A percentile compares a stretch with the other conserved stretches of the same genome.
Conservation (phyloP, 2,113 vertebrate genomes). For the Sinocyclocheilus anshuiensis region DNA sequence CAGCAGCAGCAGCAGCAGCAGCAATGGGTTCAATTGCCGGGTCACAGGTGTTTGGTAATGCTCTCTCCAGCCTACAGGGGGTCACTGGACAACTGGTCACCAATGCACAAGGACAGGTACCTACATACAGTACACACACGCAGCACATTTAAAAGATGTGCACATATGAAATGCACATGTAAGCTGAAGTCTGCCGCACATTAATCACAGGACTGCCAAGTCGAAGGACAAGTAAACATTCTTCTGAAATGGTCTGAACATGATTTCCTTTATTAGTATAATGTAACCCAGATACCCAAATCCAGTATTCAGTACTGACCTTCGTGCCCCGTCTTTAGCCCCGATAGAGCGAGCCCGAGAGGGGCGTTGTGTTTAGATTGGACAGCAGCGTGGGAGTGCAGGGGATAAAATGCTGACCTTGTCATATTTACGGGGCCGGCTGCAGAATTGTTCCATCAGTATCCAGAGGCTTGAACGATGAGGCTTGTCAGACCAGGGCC, state of each 20-base stretch:
- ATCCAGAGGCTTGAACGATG: slow-evolving; percentile 97
- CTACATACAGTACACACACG: not conserved
- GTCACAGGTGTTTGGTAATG: slow-evolving; percentile 93
- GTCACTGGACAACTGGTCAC: slow-evolving; percentile 97
- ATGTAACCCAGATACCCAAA: not conserved
- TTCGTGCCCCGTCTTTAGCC: slow-evolving; percentile 11
- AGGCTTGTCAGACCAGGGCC: slow-evolving; percentile 91
- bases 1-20: slow-evolving; percentile 78
- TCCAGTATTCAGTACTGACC: slow-evolving; percentile 6
- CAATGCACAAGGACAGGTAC: slow-evolving; percentile 99
- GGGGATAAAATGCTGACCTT: slow-evolving; percentile 93
- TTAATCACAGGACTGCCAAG: not conserved
- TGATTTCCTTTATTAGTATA: not conserved
- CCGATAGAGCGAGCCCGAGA: slow-evolving; percentile 11
- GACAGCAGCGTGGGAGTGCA: slow-evolving; percentile 32
- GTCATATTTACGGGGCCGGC: slow-evolving; percentile 92
- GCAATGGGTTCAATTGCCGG: slow-evolving; percentile 94
- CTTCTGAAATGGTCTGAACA: not conserved
- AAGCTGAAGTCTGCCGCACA: not conserved
- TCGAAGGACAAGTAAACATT: not conserved
- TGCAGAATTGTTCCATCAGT: slow-evolving; percentile 97
- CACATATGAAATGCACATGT: not conserved
- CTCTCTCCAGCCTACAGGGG: slow-evolving; percentile 93
- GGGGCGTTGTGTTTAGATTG: slow-evolving; percentile 36
- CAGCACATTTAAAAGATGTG: not conserved